These are phyloP conservation scores for Cydia fagiglandana DNA, from an alignment of 1,140 invertebrate genomes.

Conservation along the genomic window DNA sequence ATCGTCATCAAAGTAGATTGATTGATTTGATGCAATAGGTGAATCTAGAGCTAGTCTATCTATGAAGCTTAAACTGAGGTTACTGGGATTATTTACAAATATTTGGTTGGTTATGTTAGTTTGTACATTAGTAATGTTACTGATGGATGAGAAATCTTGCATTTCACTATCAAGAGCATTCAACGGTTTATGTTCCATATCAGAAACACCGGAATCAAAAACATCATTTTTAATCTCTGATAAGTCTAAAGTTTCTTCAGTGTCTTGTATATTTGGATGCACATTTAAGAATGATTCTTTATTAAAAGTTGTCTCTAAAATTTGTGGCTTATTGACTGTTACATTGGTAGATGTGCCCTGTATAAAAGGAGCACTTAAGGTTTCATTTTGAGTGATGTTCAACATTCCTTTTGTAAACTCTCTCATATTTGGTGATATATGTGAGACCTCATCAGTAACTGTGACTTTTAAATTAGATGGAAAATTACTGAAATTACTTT, in stretches of 20 bases:
- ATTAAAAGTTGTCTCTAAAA: slow-evolving; percentile 3
- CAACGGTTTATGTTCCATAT: slow-evolving; percentile 57
- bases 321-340: background rate
- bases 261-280: background rate
- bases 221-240: slow-evolving; percentile 41
- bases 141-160: slow-evolving; percentile 47
- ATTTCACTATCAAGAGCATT: slow-evolving; percentile 46
- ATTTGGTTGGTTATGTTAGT: slow-evolving; percentile 65
- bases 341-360: background rate
- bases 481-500: background rate
- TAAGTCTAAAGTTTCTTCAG: slow-evolving; percentile 14
- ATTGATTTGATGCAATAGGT: slow-evolving; percentile 62
- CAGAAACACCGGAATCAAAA: slow-evolving; percentile 64
- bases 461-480: background rate
- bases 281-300: slow-evolving; percentile 17
- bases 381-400: background rate
- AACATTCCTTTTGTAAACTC: background rate
- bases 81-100: slow-evolving; percentile 63
- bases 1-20: slow-evolving; percentile 75
- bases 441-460: background rate
- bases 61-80: slow-evolving; percentile 75
- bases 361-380: background rate
- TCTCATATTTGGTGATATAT: background rate
- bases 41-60: slow-evolving; percentile 72
- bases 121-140: slow-evolving; percentile 58